Base-by-base conservation (phyloP, 2,888 invertebrate species). In the Gandaritis pyraliata region DNA sequence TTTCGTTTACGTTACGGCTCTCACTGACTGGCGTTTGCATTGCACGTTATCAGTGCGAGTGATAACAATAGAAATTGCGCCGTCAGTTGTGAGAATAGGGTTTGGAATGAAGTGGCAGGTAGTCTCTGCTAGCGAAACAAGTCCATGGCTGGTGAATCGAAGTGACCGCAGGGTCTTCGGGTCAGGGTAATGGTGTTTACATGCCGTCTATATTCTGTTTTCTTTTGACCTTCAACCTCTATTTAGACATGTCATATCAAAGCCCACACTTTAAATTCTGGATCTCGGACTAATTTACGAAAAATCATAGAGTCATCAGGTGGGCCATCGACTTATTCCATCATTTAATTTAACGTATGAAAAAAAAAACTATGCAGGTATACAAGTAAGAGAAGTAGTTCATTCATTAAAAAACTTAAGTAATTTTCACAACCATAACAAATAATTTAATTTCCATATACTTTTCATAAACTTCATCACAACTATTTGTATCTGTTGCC, bases 41-140 rank as follows among this genome's bases (percentile, higher is more conserved):
- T 56, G 74, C 74, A 74, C 74, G 83, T 88, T 90, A 89, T 90
- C 90, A 86, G 72, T 69, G 63, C 66, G 66, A 39, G 65, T 90
- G 91, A 91, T 91, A 91, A 90, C 86, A 81, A 83, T 71, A 75
- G 69, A 80, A 83, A 86, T 77, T 68, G 72, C 66, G 73, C 78
- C 78, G 70, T 87, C 68, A 55, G 62, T 12, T 52, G 61, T 63
- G 38, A 55, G 52, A 64, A 65, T 81, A 88, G 69, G 74, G 85
- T 72, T 74, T 71, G 83, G 61, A 82, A 73, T 89, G 60, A 72
- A 64, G 66, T 64, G 61, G 62, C 49, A 33, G 59, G 54, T 69
- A 59, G 50, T 73, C 62, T 74, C 62, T 45, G 72, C 72, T 81
- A 80, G 81, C 74, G 75, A 83, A 85, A 85, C 85, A 85, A 84